Evolutionary conservation across 2,797 vertebrate species (phyloP).

Genomic region (Syndactyla subalaris): DNA sequence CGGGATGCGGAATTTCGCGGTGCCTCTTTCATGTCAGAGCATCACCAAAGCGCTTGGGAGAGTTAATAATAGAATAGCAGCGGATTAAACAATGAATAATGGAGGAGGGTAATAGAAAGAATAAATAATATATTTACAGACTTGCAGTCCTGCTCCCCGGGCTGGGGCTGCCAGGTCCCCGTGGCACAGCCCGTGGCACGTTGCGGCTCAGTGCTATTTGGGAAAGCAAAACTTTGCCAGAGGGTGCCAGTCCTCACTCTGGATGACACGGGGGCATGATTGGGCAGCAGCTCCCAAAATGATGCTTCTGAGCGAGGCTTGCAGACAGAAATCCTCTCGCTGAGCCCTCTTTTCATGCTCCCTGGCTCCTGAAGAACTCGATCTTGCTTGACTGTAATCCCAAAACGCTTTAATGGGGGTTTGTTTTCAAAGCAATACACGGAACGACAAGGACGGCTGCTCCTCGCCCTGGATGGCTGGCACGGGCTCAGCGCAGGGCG

Average conservation of each 20-base stretch:
- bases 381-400: background rate
- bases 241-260: accelerated
- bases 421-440: background rate
- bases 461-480: background rate
- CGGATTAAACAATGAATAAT: constrained; percentile 66
- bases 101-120: constrained; percentile 68
- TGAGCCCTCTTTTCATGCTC: constrained; percentile 26
- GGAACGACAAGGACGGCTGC: background rate
- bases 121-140: constrained; percentile 73
- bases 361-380: background rate
- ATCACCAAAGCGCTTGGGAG: constrained; percentile 51
- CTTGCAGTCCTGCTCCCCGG: background rate
- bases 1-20: background rate
- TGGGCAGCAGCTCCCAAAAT: background rate
- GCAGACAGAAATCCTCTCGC: background rate
- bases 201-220: accelerated
- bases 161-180: background rate
- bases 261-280: accelerated
- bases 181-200: background rate
- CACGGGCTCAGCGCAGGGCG: accelerated
- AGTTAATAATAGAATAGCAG: constrained; percentile 74
- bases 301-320: background rate
- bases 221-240: background rate
- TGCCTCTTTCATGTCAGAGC: constrained; percentile 65
- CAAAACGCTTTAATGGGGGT: background rate